Conservation (phyloP, 2,888 invertebrate species). For the Nipponacmea schrenckii region DNA sequence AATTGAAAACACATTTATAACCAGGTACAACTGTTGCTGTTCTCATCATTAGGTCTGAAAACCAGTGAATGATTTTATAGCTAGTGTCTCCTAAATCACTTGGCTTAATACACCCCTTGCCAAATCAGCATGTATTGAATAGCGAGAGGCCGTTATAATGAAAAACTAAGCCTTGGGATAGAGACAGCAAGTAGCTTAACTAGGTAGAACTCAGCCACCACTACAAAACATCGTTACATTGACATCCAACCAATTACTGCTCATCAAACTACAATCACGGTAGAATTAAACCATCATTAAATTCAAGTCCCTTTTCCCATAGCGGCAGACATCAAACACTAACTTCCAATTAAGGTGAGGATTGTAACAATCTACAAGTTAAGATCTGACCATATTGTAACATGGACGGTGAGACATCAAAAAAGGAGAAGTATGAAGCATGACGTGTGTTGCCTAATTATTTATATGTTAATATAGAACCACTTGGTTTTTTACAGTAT, state of each 20-base stretch:
- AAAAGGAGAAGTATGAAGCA: too few relatives aligned
- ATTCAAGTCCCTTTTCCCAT: background rate
- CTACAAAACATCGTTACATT: background rate
- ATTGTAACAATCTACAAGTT: background rate
- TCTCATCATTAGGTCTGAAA: too few relatives aligned
- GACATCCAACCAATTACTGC: slow-evolving; percentile 7
- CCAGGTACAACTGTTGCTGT: too few relatives aligned
- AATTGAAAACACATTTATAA: too few relatives aligned
- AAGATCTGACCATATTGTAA: too few relatives aligned
- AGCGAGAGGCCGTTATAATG: background rate
- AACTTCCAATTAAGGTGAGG: background rate
- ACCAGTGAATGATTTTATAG: too few relatives aligned
- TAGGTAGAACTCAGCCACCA: background rate
- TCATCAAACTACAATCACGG: slow-evolving; percentile 2
- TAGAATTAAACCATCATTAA: slow-evolving; percentile 6
- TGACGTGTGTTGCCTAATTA: background rate
- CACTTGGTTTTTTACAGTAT: too few relatives aligned
- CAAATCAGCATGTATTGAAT: too few relatives aligned
- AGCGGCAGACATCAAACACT: background rate
- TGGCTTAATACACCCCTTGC: too few relatives aligned
- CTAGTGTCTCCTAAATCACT: too few relatives aligned
- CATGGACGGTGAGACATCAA: too few relatives aligned
- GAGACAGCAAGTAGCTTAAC: background rate
- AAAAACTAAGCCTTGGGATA: background rate
- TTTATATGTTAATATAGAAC: background rate